Base-by-base conservation (phyloP, 92 coral and sea anemone genomes). In the Zoanthus sansibaricus region DNA sequence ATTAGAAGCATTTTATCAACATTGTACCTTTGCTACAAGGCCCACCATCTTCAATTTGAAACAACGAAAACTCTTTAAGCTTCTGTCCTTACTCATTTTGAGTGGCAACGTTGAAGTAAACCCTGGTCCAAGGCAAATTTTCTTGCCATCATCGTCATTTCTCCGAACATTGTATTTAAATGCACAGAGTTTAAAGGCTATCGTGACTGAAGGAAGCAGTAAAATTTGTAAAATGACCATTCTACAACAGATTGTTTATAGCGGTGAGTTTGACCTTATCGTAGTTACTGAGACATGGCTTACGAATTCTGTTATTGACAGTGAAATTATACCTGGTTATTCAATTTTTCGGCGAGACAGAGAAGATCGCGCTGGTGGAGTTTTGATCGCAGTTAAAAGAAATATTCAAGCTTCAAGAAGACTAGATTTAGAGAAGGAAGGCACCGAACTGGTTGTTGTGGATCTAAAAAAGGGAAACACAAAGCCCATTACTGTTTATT, bases 401-500 rank as follows among this genome's bases (percentile, higher is more conserved):
- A 37, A 37, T 4, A 80, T 80, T 80, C 74, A 80, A 80, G 54
- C 74, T 59, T 59, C 74, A 25, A 82, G 86, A 82, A 61, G 86
- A 12, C 62, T 15, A 15, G 76, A 67, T 31, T 82, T 82, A 58
- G 86, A 82, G 76, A 82, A 46, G 86, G 86, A 31, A 25, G 86
- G 51, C 52, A 32, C 11, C 9, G 67, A 78, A 78, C 61, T 52
- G 68, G 18, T 55, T 9, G 33, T 54, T 37, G 4, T 37, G 42
- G 2, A 37, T 37, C 42, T 37, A 37, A 37, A 37, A 37, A 37
- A 2, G 62, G 21, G 52, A 30, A 59, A 54, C 88, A 72, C 77
- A 68, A 92, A 92, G 64, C 30, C 94, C 18, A 51, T 92, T 37
- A 80, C 89, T 61, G 79, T 91, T 51, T 92, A 89, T 73, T 62